Base-by-base conservation (phyloP, 2,888 invertebrate genomes). In the Spatulosminthurus flaviceps region DNA sequence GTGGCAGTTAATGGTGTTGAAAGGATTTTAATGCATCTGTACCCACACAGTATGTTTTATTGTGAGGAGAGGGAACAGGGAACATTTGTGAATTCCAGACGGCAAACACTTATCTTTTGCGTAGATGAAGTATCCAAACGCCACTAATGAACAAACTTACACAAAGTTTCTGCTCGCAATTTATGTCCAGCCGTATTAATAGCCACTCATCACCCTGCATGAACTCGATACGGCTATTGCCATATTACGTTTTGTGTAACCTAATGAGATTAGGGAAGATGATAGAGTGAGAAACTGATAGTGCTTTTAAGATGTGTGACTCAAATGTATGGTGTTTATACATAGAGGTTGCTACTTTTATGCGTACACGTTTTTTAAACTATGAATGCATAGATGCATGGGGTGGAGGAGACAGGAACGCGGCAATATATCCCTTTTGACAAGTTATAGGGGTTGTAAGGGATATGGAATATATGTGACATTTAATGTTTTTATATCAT, bases 21-120 rank as follows among this genome's bases (percentile, higher is more conserved):
- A 69, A 69, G 34, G 69, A 69, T 28, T 69, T 69, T 69, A 69
- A 69, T 29, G 34, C n/a, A 69, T 29, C 26, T 5, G 2, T 0
- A 69, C 34, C 21, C 21, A 13, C 69, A 24, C 66, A 26, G 5
- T 66, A 24, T 69, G 7, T 69, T 69, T 29, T 69, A 29, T 69
- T 29, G 34, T 29, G 13, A 69, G 34, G 21, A 16, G 21, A 28
- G 69, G 19, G 69, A 69, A n/a, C n/a, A n/a, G n/a, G 69, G 29
- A 34, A 69, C 22, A 66, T 21, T 22, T 21, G 24, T 5, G 24
- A 2, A 21, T 24, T 66, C 22, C 16, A 24, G 66, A n/a, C 43
- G 11, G 16, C 9, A 16, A 13, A 43, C 11, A 43, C 9, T 43
- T 43, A 43, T 16, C 9, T 43, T 43, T 13, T 16, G 16, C 43